These are phyloP conservation scores for Cryptoblepharus egeriae DNA, from an alignment of 2,797 vertebrate genomes.

Conservation along the genomic window DNA sequence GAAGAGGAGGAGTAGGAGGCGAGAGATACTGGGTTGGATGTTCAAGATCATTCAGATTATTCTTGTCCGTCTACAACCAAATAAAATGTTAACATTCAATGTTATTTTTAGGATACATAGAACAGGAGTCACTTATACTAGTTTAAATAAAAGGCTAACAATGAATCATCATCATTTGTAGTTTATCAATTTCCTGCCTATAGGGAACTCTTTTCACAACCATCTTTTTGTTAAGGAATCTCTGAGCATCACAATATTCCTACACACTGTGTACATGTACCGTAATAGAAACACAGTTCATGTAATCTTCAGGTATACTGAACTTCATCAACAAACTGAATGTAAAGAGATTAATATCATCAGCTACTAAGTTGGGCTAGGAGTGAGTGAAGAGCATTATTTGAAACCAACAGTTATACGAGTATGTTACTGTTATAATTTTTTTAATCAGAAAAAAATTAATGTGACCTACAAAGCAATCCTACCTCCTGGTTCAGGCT, in stretches of 20 bases:
- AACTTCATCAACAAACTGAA: background rate
- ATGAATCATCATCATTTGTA: background rate
- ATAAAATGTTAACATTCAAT: conserved; percentile 48
- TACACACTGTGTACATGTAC: background rate
- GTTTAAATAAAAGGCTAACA: background rate
- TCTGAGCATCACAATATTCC: background rate
- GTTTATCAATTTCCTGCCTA: background rate
- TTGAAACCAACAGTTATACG: background rate
- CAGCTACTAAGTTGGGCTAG: background rate
- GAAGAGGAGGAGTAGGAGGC: conserved; percentile 69
- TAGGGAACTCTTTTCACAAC: background rate
- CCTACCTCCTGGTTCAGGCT: too few relatives aligned
- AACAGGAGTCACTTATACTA: background rate
- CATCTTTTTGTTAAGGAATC: background rate
- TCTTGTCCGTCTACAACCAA: conserved; percentile 67
- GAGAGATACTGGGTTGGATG: conserved; percentile 63
- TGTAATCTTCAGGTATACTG: background rate
- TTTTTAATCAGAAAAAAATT: background rate
- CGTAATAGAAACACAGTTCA: background rate
- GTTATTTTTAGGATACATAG: conserved; percentile 12
- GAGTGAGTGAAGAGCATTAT: background rate
- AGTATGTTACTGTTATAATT: background rate
- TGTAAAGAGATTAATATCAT: background rate
- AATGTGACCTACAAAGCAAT: too few relatives aligned
- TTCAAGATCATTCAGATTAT: conserved; percentile 49